These are phyloP conservation scores for Hyperoplus lanceolatus DNA, from an alignment of 2,797 vertebrate genomes.

Conservation along the genomic window DNA sequence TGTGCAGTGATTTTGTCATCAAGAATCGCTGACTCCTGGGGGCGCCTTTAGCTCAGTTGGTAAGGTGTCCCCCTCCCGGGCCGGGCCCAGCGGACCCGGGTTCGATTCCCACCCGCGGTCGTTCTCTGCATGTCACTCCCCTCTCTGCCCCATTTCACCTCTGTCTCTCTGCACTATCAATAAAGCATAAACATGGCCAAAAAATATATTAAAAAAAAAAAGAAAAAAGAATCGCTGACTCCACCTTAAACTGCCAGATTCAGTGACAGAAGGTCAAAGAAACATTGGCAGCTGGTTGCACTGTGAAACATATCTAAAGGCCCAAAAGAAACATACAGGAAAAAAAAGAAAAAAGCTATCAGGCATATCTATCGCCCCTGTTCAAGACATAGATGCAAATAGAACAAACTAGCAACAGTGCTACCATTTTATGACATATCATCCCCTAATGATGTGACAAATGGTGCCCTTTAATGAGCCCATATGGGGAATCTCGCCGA, in stretches of 20 bases:
- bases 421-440: conserved; percentile 11
- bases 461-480: conserved; percentile 40
- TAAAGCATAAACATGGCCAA: too few relatives aligned
- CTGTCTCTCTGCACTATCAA: too few relatives aligned
- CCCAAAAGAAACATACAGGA: conserved; percentile 16
- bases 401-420: conserved; percentile 18
- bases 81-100: too few relatives aligned
- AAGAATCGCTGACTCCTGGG: too few relatives aligned
- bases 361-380: conserved; percentile 24
- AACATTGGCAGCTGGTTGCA: conserved; percentile 52
- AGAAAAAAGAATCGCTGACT: too few relatives aligned
- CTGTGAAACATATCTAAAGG: conserved; percentile 48
- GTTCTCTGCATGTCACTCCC: too few relatives aligned
- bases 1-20: too few relatives aligned
- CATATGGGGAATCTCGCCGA: neutral
- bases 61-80: too few relatives aligned
- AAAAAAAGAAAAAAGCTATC: conserved; percentile 12
- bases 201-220: too few relatives aligned
- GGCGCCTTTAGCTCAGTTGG: too few relatives aligned
- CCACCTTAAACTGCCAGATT: neutral
- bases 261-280: conserved; percentile 48
- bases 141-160: too few relatives aligned
- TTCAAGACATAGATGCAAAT: conserved; percentile 33
- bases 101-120: too few relatives aligned
- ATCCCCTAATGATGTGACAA: conserved; percentile 22